Evolutionary conservation across 1,140 invertebrate species (phyloP).

Genomic region (Stegodyphus mimosarum): DNA sequence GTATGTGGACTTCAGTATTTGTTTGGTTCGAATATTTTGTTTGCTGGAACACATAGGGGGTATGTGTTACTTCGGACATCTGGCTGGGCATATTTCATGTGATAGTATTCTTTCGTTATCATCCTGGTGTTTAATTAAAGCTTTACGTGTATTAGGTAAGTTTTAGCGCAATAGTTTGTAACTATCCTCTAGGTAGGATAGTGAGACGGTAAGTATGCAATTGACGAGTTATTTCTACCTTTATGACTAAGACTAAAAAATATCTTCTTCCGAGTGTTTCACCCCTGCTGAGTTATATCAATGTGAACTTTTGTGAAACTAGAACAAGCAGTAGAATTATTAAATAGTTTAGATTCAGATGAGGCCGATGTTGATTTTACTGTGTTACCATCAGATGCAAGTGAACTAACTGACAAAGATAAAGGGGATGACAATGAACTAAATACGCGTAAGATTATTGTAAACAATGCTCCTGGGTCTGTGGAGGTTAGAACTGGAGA

Average conservation of each 20-base stretch:
- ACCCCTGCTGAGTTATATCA: slow-evolving; percentile 10
- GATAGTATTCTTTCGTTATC: neutral
- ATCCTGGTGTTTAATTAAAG: neutral
- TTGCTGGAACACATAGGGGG: neutral
- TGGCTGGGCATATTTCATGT: neutral
- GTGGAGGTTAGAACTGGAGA: slow-evolving; percentile 17
- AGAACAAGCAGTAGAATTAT: slow-evolving; percentile 13
- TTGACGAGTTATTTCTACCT: neutral
- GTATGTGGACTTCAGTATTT: slow-evolving; percentile 8
- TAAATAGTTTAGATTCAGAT: slow-evolving; percentile 27
- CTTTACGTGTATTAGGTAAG: slow-evolving; percentile 8
- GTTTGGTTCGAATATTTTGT: slow-evolving; percentile 16
- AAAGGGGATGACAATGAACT: slow-evolving; percentile 8
- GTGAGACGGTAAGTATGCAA: slow-evolving; percentile 31
- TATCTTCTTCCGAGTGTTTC: neutral
- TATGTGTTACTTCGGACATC: neutral
- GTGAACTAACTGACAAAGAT: slow-evolving; percentile 28
- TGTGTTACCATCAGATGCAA: slow-evolving; percentile 10
- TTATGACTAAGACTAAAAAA: neutral
- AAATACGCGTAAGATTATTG: slow-evolving; percentile 16
- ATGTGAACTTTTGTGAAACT: slow-evolving; percentile 18
- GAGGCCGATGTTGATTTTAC: slow-evolving; percentile 11
- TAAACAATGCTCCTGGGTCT: slow-evolving; percentile 14
- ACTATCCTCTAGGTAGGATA: slow-evolving; percentile 24
- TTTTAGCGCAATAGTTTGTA: slow-evolving; percentile 19